Evolutionary conservation across 2,888 invertebrate genomes (phyloP).

Genomic region (Baccha elongata): DNA sequence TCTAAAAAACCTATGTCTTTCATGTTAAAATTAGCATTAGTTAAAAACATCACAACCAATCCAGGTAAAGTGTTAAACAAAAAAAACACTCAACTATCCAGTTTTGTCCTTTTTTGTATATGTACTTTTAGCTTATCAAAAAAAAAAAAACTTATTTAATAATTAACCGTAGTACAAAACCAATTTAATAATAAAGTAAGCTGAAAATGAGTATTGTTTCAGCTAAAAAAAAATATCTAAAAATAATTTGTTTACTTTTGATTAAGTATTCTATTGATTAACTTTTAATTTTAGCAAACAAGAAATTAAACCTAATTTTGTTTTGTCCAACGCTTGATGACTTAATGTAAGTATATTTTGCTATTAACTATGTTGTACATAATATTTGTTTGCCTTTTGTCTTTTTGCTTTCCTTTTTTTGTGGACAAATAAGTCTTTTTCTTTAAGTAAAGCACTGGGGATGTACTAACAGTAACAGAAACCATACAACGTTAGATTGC

Average conservation of each 20-base stretch:
- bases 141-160: conserved; percentile 42
- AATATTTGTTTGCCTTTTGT: neutral
- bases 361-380: conserved; percentile 16
- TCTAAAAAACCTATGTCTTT: conserved; percentile 17
- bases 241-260: conserved; percentile 41
- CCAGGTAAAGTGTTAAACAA: conserved; percentile 42
- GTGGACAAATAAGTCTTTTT: neutral
- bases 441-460: conserved; percentile 39
- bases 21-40: conserved; percentile 31
- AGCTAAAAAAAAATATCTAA: conserved; percentile 36
- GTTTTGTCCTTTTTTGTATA: conserved; percentile 61
- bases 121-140: conserved; percentile 48
- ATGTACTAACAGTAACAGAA: conserved; percentile 43
- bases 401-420: conserved; percentile 9
- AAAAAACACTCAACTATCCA: conserved; percentile 14
- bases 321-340: conserved; percentile 51
- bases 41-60: conserved; percentile 42
- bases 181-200: conserved; percentile 63
- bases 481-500: conserved; percentile 14
- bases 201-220: conserved; percentile 64
- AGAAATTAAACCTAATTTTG: neutral
- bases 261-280: conserved; percentile 52
- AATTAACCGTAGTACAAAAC: conserved; percentile 73
- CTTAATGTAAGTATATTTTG: conserved; percentile 16
- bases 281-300: conserved; percentile 10